phyloP scores from a whole-genome alignment of 2,113 vertebrate species.

The Gallinago undulata region DNA sequence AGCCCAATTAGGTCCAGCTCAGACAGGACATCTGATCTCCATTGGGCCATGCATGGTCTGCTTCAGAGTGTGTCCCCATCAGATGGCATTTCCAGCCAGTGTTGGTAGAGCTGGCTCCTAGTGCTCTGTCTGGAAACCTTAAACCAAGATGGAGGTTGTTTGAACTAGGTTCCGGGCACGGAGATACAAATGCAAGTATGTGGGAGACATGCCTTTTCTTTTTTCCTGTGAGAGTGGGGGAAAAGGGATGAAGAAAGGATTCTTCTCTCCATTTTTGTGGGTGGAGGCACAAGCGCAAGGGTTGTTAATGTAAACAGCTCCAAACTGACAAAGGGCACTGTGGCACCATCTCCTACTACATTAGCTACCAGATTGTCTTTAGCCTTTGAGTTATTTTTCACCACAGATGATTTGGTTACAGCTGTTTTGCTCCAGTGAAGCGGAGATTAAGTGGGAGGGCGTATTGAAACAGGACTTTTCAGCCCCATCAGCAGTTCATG shows the following conservation, averaged over 20 bases:
- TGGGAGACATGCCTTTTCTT: accelerated
- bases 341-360: not conserved
- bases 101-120: not conserved
- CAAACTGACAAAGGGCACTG: not conserved
- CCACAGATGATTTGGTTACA: slow-evolving; percentile 13
- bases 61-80: not conserved
- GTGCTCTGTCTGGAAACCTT: not conserved
- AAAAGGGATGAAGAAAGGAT: not conserved
- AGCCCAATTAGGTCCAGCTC: not conserved
- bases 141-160: not conserved
- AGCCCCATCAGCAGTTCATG: not conserved
- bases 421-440: slow-evolving; percentile 33
- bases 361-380: not conserved
- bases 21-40: not conserved
- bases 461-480: slow-evolving; percentile 1
- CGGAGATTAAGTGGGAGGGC: not conserved
- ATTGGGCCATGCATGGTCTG: accelerated
- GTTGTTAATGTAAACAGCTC: not conserved
- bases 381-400: not conserved
- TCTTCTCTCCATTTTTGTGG: not conserved
- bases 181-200: not conserved
- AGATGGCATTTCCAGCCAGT: not conserved
- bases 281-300: not conserved
- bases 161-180: not conserved
- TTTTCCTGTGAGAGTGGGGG: not conserved